Evolutionary conservation across 2,797 vertebrate species (phyloP).

Genomic region (Aselliscus stoliczkanus): DNA sequence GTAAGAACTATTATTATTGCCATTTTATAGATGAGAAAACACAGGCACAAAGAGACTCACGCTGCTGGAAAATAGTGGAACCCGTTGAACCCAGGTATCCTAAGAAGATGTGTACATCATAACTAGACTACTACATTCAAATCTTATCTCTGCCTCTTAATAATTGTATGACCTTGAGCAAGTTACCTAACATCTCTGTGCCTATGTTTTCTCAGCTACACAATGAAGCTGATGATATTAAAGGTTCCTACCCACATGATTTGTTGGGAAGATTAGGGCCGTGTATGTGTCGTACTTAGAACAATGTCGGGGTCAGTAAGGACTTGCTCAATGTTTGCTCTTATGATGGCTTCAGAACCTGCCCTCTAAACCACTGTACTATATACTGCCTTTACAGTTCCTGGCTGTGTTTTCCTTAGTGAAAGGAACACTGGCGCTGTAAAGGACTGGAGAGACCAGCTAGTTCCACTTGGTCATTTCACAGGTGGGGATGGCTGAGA

Average conservation of each 20-base stretch:
- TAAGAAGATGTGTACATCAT: neutral
- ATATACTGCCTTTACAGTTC: neutral
- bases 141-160: neutral
- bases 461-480: neutral
- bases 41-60: neutral
- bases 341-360: constrained; percentile 14
- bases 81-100: neutral
- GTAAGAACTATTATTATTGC: neutral
- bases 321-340: neutral
- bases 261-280: neutral
- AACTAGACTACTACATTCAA: neutral
- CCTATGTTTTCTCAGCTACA: constrained; percentile 18
- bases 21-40: constrained; percentile 9
- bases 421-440: neutral
- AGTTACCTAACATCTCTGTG: neutral
- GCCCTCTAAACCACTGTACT: neutral
- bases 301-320: neutral
- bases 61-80: neutral
- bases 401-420: neutral
- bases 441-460: neutral
- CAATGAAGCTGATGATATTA: constrained; percentile 31
- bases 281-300: constrained; percentile 22
- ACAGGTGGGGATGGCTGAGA: neutral
- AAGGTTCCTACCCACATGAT: neutral
- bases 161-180: neutral